These are phyloP conservation scores for Drosophila pseudotakahashii DNA, from an alignment of 2,888 invertebrate species.

Conservation along the genomic window DNA sequence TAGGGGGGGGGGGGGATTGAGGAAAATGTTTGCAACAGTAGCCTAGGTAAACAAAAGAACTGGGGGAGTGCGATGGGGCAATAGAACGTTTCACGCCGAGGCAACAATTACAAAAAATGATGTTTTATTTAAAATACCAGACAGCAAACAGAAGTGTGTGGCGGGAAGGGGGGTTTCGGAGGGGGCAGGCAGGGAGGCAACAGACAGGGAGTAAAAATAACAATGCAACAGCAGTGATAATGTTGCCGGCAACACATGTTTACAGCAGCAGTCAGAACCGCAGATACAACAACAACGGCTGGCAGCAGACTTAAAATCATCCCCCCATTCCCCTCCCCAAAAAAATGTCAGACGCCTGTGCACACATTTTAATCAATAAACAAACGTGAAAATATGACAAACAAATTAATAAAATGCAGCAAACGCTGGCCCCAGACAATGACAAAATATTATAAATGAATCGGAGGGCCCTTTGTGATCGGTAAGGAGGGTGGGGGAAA, in stretches of 20 bases:
- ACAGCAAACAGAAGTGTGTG: conserved; percentile 17
- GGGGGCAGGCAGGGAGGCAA: conserved; percentile 8
- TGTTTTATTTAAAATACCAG: conserved; percentile 63
- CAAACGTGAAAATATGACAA: conserved; percentile 79
- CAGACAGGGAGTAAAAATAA: conserved; percentile 51
- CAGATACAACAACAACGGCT: conserved; percentile 40
- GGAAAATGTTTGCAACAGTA: conserved; percentile 39
- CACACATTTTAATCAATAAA: conserved; percentile 79
- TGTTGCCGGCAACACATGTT: conserved; percentile 73
- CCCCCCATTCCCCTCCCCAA: not conserved
- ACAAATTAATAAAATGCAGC: conserved; percentile 79
- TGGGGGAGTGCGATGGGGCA: conserved; percentile 38
- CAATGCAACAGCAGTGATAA: conserved; percentile 55
- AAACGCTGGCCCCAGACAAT: conserved; percentile 41
- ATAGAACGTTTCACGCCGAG: conserved; percentile 37
- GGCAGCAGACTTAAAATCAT: conserved; percentile 44
- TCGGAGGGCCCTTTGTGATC: conserved; percentile 32
- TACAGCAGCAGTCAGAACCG: conserved; percentile 50
- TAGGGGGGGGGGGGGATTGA: not conserved
- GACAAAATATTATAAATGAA: conserved; percentile 74
- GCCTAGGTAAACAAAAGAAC: conserved; percentile 51
- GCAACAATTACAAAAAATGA: conserved; percentile 63
- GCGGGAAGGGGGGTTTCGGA: conserved; percentile 3
- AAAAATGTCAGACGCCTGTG: conserved; percentile 36
- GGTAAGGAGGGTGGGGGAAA: conserved; percentile 16